Evolutionary conservation across 2,797 vertebrate species (phyloP).

Genomic region (Poecilia gillii): DNA sequence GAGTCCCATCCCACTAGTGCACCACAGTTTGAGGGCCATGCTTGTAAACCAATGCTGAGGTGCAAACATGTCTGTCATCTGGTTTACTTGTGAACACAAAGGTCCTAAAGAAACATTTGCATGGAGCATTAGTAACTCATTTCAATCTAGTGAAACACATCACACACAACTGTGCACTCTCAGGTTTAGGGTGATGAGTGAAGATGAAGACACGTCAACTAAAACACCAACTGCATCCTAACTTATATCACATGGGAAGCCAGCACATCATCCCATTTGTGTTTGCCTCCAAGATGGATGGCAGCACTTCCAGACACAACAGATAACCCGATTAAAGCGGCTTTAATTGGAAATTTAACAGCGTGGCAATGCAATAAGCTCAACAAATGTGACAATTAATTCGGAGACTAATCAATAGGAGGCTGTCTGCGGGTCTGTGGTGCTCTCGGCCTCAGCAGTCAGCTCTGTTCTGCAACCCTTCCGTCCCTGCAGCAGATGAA

Average conservation of each 20-base stretch:
- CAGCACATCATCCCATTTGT: slow-evolving; percentile 19
- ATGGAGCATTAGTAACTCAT: slow-evolving; percentile 32
- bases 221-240: slow-evolving; percentile 37
- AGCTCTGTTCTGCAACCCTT: slow-evolving; percentile 78
- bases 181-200: slow-evolving; percentile 23
- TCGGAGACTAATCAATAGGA: slow-evolving; percentile 48
- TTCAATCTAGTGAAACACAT: slow-evolving; percentile 44
- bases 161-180: slow-evolving; percentile 37
- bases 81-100: slow-evolving; percentile 3
- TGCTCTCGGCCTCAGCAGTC: slow-evolving; percentile 59
- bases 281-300: slow-evolving; percentile 70
- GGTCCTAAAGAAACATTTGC: slow-evolving; percentile 32
- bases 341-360: slow-evolving; percentile 59
- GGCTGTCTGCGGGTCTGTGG: slow-evolving; percentile 56
- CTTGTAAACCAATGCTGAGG: background rate
- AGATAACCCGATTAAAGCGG: slow-evolving; percentile 58
- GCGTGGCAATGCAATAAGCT: slow-evolving; percentile 45
- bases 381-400: slow-evolving; percentile 48
- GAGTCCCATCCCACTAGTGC: background rate
- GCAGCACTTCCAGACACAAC: slow-evolving; percentile 61
- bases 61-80: background rate
- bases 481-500: slow-evolving; percentile 73
- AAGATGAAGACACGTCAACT: slow-evolving; percentile 32
- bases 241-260: slow-evolving; percentile 42
- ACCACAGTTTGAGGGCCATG: background rate